phyloP scores from a whole-genome alignment of 2,113 vertebrate genomes.

The Triplophysa siluroides region DNA sequence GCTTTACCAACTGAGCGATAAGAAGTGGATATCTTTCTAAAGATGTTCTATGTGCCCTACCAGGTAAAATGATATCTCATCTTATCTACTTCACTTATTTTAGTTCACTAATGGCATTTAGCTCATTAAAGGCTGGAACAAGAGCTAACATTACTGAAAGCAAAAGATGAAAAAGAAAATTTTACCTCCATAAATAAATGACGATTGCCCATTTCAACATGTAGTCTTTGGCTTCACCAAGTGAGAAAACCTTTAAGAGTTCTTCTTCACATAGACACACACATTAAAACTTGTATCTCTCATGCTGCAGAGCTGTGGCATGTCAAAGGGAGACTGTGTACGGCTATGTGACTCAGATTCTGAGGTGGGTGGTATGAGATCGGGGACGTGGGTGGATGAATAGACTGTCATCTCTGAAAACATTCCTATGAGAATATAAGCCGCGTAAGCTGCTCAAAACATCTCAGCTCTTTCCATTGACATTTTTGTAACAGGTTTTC shows the following conservation, averaged over 20 bases:
- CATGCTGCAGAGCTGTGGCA: slow-evolving; percentile 62
- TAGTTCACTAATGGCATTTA: slow-evolving; percentile 45
- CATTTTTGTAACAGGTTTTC: slow-evolving; percentile 50
- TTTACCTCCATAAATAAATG: slow-evolving; percentile 31
- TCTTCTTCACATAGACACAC: slow-evolving; percentile 71
- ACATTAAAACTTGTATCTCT: slow-evolving; percentile 66
- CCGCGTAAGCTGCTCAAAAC: slow-evolving; percentile 70
- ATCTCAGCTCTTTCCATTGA: slow-evolving; percentile 49
- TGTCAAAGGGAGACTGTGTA: slow-evolving; percentile 63
- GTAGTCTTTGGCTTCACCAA: slow-evolving; percentile 69
- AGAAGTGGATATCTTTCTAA: slow-evolving; percentile 4
- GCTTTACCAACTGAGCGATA: neutral
- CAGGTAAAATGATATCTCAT: slow-evolving; percentile 28
- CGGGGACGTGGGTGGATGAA: slow-evolving; percentile 75
- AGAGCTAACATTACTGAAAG: slow-evolving; percentile 39
- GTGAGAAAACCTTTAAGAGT: slow-evolving; percentile 70
- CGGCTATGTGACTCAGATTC: slow-evolving; percentile 73
- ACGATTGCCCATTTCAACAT: slow-evolving; percentile 43
- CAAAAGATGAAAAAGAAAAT: neutral
- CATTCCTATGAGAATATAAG: slow-evolving; percentile 71
- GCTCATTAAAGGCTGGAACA: slow-evolving; percentile 19
- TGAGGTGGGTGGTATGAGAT: slow-evolving; percentile 74
- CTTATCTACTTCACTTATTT: slow-evolving; percentile 35
- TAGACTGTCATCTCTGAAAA: slow-evolving; percentile 72
- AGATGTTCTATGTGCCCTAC: slow-evolving; percentile 26